Evolutionary conservation across 2,113 vertebrate species (phyloP).

Genomic region (Junco hyemalis): DNA sequence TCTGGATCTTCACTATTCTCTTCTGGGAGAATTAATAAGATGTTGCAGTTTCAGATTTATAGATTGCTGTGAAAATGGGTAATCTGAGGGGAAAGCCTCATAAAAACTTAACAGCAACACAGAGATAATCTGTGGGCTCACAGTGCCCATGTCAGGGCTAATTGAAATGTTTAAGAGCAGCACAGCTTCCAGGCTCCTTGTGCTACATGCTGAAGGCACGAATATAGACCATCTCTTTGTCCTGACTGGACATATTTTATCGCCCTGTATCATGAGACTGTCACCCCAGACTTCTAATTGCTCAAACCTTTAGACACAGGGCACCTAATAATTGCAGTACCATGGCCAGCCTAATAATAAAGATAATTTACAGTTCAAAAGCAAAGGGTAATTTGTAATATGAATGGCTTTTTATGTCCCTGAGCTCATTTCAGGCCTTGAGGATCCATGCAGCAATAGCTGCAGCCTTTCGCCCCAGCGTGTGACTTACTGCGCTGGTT

Average conservation of each 20-base stretch:
- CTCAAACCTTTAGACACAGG: constrained; percentile 75
- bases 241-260: constrained; percentile 74
- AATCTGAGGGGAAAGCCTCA: constrained; percentile 61
- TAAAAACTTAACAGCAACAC: constrained; percentile 64
- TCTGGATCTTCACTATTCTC: constrained; percentile 39
- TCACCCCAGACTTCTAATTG: constrained; percentile 72
- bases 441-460: constrained; percentile 31
- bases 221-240: constrained; percentile 69
- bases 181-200: constrained; percentile 37
- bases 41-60: constrained; percentile 68
- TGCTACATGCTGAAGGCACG: constrained; percentile 63
- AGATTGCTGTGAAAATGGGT: constrained; percentile 47
- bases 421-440: constrained; percentile 47
- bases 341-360: constrained; percentile 73
- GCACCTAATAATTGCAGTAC: constrained; percentile 75
- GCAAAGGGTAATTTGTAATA: constrained; percentile 66
- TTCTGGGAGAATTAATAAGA: constrained; percentile 61
- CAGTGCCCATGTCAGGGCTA: constrained; percentile 62
- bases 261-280: constrained; percentile 61
- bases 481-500: constrained; percentile 30
- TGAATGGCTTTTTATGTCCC: constrained; percentile 64
- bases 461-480: not conserved
- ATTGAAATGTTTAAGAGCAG: constrained; percentile 70
- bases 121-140: constrained; percentile 65
- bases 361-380: constrained; percentile 79